These are phyloP conservation scores for Mythimna ferrago DNA, from an alignment of 2,888 invertebrate species.

Conservation along the genomic window DNA sequence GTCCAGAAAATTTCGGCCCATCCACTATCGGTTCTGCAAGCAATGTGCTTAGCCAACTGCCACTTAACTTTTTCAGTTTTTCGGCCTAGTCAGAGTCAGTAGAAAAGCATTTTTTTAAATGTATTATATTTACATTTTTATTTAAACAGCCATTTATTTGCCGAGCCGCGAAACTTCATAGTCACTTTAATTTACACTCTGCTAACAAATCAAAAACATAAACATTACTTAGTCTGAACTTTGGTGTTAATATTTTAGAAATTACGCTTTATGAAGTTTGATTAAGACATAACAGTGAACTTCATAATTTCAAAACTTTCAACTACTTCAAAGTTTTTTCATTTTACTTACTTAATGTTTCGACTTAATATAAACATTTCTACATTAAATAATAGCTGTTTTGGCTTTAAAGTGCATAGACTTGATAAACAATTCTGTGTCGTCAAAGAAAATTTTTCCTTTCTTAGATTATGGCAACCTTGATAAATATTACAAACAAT, in stretches of 20 bases:
- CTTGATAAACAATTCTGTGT: background rate
- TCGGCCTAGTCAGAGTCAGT: too few relatives aligned
- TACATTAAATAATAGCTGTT: background rate
- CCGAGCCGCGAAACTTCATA: slow-evolving; percentile 5
- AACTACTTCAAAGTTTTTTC: slow-evolving; percentile 33
- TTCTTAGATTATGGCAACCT: too few relatives aligned
- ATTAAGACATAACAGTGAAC: slow-evolving; percentile 13
- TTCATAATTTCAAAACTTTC: slow-evolving; percentile 28
- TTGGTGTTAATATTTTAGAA: slow-evolving; percentile 42
- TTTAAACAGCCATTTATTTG: background rate
- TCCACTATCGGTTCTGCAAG: too few relatives aligned
- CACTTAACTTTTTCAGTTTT: too few relatives aligned
- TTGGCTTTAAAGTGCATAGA: too few relatives aligned
- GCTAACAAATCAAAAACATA: slow-evolving; percentile 18
- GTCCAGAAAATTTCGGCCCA: too few relatives aligned
- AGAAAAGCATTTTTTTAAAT: too few relatives aligned
- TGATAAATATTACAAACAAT: too few relatives aligned
- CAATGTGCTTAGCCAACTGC: too few relatives aligned
- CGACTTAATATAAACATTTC: background rate
- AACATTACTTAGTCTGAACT: slow-evolving; percentile 24
- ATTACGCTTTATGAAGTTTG: slow-evolving; percentile 19
- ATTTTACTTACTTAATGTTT: slow-evolving; percentile 19
- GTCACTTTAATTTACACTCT: slow-evolving; percentile 25
- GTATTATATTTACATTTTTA: too few relatives aligned
- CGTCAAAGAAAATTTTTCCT: background rate